Base-by-base conservation (phyloP, 2,113 vertebrate species). In the Vicugna pacos region DNA sequence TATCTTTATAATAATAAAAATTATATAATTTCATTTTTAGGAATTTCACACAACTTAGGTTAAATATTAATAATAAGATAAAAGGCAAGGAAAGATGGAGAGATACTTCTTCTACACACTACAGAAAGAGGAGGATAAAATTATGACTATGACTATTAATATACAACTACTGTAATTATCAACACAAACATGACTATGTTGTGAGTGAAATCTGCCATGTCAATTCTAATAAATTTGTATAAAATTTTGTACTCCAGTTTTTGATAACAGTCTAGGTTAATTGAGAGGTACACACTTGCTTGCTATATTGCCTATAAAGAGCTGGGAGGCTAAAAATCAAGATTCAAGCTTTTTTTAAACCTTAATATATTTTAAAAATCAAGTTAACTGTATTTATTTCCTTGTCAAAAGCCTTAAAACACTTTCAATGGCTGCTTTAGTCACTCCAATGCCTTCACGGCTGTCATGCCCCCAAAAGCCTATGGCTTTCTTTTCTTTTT, bases 371-470 rank as follows among this genome's bases (percentile, higher is more conserved):
- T 96, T 67, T 3, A 38, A 54, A 93, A 92, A 79, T 60, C 54
- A 72, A 75, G 35, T 86, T 72, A 82, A 64, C 64, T 85, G 3
- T 54, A 83, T 62, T 96, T 72, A 91, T 9, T 84, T 96, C 50
- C 46, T 81, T 72, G 62, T 73, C 56, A 92, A 87, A 96, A 26
- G 69, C 52, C 85, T 77, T 89, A 85, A 93, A 91, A 86, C 52
- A 91, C 70, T 81, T 86, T 56, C 86, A 75, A 22, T 20, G 46
- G 58, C 42, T 85, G 30, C 69, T 60, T 65, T 84, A 72, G 38
- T 83, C 70, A 56, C 42, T 92, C 56, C 24, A 46, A 69, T 69
- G 50, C 50, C 38, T 81, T 73, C 32, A 69, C 15, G 35, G 56
- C 35, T 50, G 30, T 15, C 89, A 30, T 30, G 72, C n/a, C 62